Conservation (phyloP, 2,797 vertebrate species). For the Gallirallus australis region DNA sequence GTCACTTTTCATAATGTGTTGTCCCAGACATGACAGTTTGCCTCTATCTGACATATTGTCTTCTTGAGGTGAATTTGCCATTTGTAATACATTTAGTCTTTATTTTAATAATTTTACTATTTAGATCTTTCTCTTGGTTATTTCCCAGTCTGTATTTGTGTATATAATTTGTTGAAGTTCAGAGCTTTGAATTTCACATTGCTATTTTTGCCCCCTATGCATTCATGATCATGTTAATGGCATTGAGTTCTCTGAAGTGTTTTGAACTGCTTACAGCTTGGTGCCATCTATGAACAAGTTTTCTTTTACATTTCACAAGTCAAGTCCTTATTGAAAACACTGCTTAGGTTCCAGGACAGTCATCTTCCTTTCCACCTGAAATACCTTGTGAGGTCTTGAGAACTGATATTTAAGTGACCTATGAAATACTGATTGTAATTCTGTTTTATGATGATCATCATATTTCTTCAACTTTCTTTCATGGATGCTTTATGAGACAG, state of each 20-base stretch:
- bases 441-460: neutral
- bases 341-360: neutral
- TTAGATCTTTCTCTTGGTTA: neutral
- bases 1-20: neutral
- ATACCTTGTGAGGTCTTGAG: neutral
- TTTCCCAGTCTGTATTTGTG: neutral
- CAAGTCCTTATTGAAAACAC: neutral
- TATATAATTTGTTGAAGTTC: neutral
- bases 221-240: neutral
- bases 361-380: neutral
- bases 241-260: neutral
- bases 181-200: neutral
- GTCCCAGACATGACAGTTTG: neutral
- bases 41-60: neutral
- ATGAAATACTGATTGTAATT: neutral
- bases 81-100: neutral
- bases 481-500: neutral
- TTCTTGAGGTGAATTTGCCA: neutral
- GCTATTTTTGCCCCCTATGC: rapidly evolving
- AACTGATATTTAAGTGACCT: neutral
- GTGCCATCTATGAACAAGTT: neutral
- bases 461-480: neutral
- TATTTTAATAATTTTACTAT: neutral
- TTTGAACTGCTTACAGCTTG: neutral
- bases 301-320: neutral